phyloP scores from a whole-genome alignment of 2,888 invertebrate species.

The Automeris io region DNA sequence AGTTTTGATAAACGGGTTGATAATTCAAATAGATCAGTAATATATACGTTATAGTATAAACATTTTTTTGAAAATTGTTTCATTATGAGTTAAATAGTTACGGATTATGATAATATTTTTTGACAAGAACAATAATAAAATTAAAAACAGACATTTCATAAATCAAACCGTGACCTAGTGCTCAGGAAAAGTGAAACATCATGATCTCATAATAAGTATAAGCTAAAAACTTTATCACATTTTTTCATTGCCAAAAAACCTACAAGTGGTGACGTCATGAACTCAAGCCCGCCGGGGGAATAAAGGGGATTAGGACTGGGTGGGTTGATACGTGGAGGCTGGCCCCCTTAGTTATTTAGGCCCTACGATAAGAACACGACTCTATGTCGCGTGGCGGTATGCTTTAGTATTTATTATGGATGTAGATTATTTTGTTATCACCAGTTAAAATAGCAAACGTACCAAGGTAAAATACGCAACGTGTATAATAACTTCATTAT shows the following conservation, averaged over 20 bases:
- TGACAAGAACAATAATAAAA: too few species aligned
- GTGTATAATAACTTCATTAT: too few species aligned
- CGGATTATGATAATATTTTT: too few species aligned
- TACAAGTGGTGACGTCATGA: slow-evolving; percentile 69
- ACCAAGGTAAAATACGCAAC: too few species aligned
- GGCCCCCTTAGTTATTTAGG: slow-evolving; percentile 29
- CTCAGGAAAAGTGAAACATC: slow-evolving; percentile 26
- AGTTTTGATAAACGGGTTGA: slow-evolving; percentile 1
- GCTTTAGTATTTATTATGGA: too few species aligned
- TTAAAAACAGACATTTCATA: too few species aligned
- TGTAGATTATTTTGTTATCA: too few species aligned
- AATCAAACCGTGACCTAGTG: slow-evolving; percentile 31
- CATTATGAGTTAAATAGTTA: too few species aligned
- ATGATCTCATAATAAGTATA: slow-evolving; percentile 18
- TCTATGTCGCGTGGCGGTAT: slow-evolving; percentile 27
- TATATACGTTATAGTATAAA: too few species aligned
- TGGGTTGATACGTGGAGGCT: slow-evolving; percentile 39
- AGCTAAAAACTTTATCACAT: slow-evolving; percentile 46
- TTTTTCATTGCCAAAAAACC: slow-evolving; percentile 63
- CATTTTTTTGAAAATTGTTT: too few species aligned
- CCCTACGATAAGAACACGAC: slow-evolving; percentile 36
- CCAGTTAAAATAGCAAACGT: too few species aligned
- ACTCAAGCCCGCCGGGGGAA: slow-evolving; percentile 46
- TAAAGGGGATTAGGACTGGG: slow-evolving; percentile 62
- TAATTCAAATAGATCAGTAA: too few species aligned